phyloP scores from a whole-genome alignment of 2,888 invertebrate species.

The Apomyelois bistriatella region DNA sequence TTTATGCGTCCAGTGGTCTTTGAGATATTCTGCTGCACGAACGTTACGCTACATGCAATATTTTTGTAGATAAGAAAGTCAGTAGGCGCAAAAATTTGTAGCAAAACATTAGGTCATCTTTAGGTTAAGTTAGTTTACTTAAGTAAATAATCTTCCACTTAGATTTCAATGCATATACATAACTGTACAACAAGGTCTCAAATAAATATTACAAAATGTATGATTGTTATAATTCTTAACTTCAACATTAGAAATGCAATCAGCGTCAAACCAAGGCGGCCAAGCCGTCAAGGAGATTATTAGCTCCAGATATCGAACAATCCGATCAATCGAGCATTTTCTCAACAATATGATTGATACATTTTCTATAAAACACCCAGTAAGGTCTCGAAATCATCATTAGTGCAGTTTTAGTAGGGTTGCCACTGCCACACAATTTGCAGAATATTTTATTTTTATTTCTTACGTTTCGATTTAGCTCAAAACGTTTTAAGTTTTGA shows the following conservation, averaged over 20 bases:
- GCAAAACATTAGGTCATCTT: too few relatives aligned
- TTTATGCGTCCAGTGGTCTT: too few relatives aligned
- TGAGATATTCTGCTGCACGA: too few relatives aligned
- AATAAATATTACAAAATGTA: neutral
- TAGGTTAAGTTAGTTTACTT: too few relatives aligned
- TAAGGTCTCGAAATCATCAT: slow-evolving; percentile 37
- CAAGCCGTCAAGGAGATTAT: slow-evolving; percentile 18
- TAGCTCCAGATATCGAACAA: slow-evolving; percentile 4
- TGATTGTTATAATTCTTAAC: neutral
- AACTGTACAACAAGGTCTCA: neutral
- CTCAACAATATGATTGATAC: slow-evolving; percentile 18
- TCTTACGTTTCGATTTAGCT: too few relatives aligned
- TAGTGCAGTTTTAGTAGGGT: slow-evolving; percentile 30
- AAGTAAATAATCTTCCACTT: too few relatives aligned
- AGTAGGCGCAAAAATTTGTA: too few relatives aligned
- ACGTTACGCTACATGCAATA: too few relatives aligned
- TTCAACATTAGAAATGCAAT: neutral
- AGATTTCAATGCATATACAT: too few relatives aligned
- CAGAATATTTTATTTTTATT: too few relatives aligned
- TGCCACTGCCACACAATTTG: neutral
- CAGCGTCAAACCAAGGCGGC: slow-evolving; percentile 10
- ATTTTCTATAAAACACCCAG: slow-evolving; percentile 27
- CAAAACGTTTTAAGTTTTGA: too few relatives aligned
- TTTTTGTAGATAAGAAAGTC: too few relatives aligned
- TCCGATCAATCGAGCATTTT: slow-evolving; percentile 16